Evolutionary conservation across 2,797 vertebrate genomes (phyloP), one percentile per base, ranked within the genome.

Genomic region (Sebastiscus albofasciatus): DNA sequence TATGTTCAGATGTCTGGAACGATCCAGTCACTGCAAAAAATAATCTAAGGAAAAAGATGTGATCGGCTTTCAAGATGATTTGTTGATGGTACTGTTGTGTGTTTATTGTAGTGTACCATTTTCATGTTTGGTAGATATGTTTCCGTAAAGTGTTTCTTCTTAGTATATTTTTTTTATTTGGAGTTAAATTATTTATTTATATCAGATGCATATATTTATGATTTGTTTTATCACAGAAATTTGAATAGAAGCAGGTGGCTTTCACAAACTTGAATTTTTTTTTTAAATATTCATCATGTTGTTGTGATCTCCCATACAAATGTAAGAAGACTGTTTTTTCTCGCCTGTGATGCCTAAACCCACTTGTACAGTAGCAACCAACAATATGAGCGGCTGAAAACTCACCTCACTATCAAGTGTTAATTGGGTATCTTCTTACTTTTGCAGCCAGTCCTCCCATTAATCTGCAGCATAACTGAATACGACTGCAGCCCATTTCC

Each of bases 151-250:
- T 85, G 66, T 55, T 14, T 73, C 80, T 71, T 36, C 46, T 68
- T 16, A 42, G 14, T 16, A 42, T 42, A 42, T 42, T 33, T 16
- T 76, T 34, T 62, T 49, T 39, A 33, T 69, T 84, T 79, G 26
- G 12, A 42, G 18, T 83, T 87, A 55, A 87, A 61, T 87, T 87
- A 89, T 93, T 85, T 91, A 92, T 95, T 93, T 83, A 69, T 81
- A 72, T 83, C 65, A 12, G 55, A 72, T 78, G 26, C 72, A 68
- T 66, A 65, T 90, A 90, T 91, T 92, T 85, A 74, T 74, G 59
- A 80, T 91, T 89, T 89, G 80, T 91, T 92, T 88, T 24, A 68
- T n/a, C 16, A 62, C 18, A 77, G 58, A 34, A 64, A 60, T 54
- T 31, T 4, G 10, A 54, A n/a, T 18, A 59, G 33, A 64, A 13